Evolutionary conservation across 2,888 invertebrate species (phyloP).

Genomic region (Hoplodrina blanda): DNA sequence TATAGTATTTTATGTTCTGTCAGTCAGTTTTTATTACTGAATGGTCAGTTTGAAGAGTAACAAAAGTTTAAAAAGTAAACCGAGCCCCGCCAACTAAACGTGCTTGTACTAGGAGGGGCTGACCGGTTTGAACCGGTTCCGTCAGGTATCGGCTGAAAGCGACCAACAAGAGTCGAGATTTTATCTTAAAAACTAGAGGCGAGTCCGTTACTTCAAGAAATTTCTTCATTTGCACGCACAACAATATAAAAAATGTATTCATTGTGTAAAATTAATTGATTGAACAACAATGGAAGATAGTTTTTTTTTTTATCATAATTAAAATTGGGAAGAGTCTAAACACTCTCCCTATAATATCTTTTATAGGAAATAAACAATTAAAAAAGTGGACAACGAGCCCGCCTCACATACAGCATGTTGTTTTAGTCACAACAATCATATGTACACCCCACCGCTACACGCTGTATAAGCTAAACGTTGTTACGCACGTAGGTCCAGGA

Average conservation of each 20-base stretch:
- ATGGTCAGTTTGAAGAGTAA: constrained; percentile 1
- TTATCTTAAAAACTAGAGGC: constrained; percentile 45
- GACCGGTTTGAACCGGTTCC: neutral
- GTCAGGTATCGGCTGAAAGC: constrained; percentile 35
- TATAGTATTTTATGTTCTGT: neutral
- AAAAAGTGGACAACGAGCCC: constrained; percentile 28
- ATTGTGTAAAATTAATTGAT: neutral
- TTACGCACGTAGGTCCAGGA: constrained; percentile 60
- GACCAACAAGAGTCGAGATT: constrained; percentile 45
- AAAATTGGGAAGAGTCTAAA: constrained; percentile 4
- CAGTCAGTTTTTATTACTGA: neutral
- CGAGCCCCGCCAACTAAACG: constrained; percentile 15
- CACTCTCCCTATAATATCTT: constrained; percentile 2
- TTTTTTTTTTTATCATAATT: neutral
- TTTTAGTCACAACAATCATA: constrained; percentile 60
- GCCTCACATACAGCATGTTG: constrained; percentile 53
- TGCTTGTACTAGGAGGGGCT: constrained; percentile 38
- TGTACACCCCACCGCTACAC: constrained; percentile 73
- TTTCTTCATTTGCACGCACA: constrained; percentile 2
- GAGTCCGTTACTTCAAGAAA: constrained; percentile 47
- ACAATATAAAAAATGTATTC: neutral
- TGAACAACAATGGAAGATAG: constrained; percentile 24
- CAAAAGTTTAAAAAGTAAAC: constrained; percentile 9
- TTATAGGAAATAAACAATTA: no score
- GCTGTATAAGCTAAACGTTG: constrained; percentile 65